Base-by-base conservation (phyloP, 2,888 invertebrate genomes). In the Andrena haemorrhoa region DNA sequence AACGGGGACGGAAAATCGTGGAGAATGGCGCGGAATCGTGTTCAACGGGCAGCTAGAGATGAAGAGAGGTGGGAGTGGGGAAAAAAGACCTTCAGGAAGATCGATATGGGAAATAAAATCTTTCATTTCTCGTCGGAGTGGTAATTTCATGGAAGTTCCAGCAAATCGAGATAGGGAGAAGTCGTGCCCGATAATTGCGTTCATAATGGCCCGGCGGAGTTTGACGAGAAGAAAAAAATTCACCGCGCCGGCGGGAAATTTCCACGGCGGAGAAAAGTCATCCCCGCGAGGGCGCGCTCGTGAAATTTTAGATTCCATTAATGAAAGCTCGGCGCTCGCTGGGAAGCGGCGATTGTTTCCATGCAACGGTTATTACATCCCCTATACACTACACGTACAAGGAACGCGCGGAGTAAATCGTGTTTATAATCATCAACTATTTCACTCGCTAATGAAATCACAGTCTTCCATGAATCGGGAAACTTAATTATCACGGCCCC, bases 141-240 rank as follows among this genome's bases (percentile, higher is more conserved):
- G 70, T 75, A 83, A 83, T 84, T 83, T 83, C 83, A 23, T 72
- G 69, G 77, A 79, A 73, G 49, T 83, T 79, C 75, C 70, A 63
- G 56, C 66, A 53, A 47, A 49, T 61, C 69, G 58, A 83, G 83
- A 73, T 79, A 53, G 75, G 72, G 65, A 83, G 75, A 83, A 83
- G 75, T 83, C 83, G 74, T 56, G 33, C 63, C 56, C 73, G 81
- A 84, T 84, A 85, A 85, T 85, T 85, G 81, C 81, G 41, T 66
- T 56, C 75, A 51, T 84, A 82, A 82, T 84, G 83, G 72, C 66
- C 49, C 63, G 69, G 56, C 33, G 51, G 47, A 81, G 72, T 47
- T 82, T 60, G 72, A 69, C 41, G 75, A 63, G 75, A 47, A 35
- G 74, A 71, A 75, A 61, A 61, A 77, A 76, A 70, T 72, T 72